Evolutionary conservation across 2,113 vertebrate genomes (phyloP).

Genomic region (Triplophysa dalaica): DNA sequence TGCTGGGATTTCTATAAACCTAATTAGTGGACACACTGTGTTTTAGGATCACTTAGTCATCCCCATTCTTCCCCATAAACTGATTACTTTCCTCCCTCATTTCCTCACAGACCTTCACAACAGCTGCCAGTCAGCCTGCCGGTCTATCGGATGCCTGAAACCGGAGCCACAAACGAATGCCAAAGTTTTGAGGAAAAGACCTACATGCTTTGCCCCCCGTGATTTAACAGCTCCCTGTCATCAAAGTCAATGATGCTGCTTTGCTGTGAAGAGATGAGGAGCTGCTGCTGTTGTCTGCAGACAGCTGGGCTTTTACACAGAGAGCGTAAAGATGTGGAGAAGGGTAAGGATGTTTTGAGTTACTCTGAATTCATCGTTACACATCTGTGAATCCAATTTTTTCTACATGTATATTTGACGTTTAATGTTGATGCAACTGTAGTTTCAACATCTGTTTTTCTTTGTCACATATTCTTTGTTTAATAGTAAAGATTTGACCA

Average conservation of each 20-base stretch:
- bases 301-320: constrained; percentile 34
- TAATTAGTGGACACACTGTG: constrained; percentile 22
- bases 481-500: too few relatives aligned
- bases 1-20: constrained; percentile 3
- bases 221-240: constrained; percentile 45
- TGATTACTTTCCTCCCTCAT: constrained; percentile 38
- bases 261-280: constrained; percentile 57
- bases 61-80: constrained; percentile 57
- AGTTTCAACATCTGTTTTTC: not conserved
- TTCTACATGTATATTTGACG: not conserved
- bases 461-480: too few relatives aligned
- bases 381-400: not conserved
- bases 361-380: not conserved
- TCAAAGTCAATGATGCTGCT: constrained; percentile 36
- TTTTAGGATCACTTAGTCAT: constrained; percentile 26
- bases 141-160: constrained; percentile 58
- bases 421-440: not conserved
- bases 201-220: constrained; percentile 41
- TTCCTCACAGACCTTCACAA: constrained; percentile 50
- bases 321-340: constrained; percentile 29
- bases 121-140: constrained; percentile 67
- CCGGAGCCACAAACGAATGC: constrained; percentile 59
- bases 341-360: constrained; percentile 45
- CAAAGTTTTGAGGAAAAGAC: constrained; percentile 55
- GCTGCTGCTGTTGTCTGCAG: constrained; percentile 55